phyloP scores from a whole-genome alignment of 1,140 invertebrate genomes.

The Muscidifurax raptorellus region DNA sequence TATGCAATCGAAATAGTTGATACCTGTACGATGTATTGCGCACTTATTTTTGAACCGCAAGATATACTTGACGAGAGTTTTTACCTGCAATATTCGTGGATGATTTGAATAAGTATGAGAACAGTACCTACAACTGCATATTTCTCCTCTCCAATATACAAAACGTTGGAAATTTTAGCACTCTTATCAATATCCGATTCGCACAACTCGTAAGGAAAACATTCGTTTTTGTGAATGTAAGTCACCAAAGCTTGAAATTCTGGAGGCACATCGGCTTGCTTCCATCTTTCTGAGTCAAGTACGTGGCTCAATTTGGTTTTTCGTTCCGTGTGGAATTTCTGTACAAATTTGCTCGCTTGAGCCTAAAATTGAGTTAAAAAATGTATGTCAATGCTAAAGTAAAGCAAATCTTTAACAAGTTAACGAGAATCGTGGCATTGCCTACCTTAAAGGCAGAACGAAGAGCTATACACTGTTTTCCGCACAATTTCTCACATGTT shows the following conservation, averaged over 20 bases:
- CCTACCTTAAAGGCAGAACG: conserved; percentile 87
- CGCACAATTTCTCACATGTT: conserved; percentile 86
- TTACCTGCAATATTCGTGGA: conserved; percentile 93
- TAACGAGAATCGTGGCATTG: conserved; percentile 20
- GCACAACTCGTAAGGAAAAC: conserved; percentile 72
- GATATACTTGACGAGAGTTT: neutral
- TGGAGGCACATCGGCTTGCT: conserved; percentile 90
- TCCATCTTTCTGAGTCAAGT: conserved; percentile 95
- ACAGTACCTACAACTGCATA: conserved; percentile 91
- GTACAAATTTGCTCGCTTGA: conserved; percentile 92
- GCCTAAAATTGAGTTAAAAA: conserved; percentile 62
- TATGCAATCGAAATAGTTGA: conserved; percentile 43
- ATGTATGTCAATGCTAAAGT: neutral
- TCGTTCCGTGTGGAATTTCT: conserved; percentile 92
- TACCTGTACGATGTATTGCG: neutral
- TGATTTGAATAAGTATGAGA: conserved; percentile 89
- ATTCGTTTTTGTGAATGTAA: conserved; percentile 68
- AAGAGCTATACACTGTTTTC: conserved; percentile 86
- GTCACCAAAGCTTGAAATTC: conserved; percentile 89
- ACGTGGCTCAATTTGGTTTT: conserved; percentile 89
- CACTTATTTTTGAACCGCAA: neutral
- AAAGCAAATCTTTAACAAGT: conserved; percentile 16
- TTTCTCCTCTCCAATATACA: conserved; percentile 87
- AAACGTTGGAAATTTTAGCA: conserved; percentile 65
- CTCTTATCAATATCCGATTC: conserved; percentile 67